Evolutionary conservation across 2,888 invertebrate species (phyloP).

Genomic region (Bugula neritina): DNA sequence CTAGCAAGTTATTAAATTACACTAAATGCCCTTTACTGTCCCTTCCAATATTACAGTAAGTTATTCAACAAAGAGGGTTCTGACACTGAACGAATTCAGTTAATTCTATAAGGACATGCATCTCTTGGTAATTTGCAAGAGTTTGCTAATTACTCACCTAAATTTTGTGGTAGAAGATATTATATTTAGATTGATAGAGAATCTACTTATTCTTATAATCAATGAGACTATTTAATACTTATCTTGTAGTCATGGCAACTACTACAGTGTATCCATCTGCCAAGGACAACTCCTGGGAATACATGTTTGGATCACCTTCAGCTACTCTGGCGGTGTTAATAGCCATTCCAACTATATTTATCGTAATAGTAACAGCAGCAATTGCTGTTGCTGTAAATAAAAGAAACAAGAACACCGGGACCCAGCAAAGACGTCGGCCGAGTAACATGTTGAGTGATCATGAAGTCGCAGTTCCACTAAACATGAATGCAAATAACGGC

Average conservation of each 20-base stretch:
- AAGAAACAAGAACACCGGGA: constrained; percentile 2
- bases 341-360: constrained; percentile 8
- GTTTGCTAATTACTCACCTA: too few relatives aligned
- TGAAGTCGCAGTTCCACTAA: constrained; percentile 14
- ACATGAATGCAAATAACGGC: constrained; percentile 15
- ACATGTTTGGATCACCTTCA: constrained; percentile 25
- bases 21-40: too few relatives aligned
- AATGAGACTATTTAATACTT: neutral
- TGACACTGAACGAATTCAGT: too few relatives aligned
- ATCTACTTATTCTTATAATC: too few relatives aligned
- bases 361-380: constrained; percentile 17
- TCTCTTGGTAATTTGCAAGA: too few relatives aligned
- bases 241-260: constrained; percentile 14
- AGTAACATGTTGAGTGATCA: constrained; percentile 23
- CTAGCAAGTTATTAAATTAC: too few relatives aligned
- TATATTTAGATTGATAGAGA: too few relatives aligned
- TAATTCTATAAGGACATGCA: too few relatives aligned
- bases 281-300: constrained; percentile 20
- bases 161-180: too few relatives aligned
- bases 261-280: neutral
- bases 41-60: too few relatives aligned
- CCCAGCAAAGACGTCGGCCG: neutral
- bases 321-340: constrained; percentile 25
- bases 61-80: too few relatives aligned
- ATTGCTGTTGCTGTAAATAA: constrained; percentile 22